Base-by-base conservation (phyloP, 2,888 invertebrate genomes). In the Drosophila subsilvestris region DNA sequence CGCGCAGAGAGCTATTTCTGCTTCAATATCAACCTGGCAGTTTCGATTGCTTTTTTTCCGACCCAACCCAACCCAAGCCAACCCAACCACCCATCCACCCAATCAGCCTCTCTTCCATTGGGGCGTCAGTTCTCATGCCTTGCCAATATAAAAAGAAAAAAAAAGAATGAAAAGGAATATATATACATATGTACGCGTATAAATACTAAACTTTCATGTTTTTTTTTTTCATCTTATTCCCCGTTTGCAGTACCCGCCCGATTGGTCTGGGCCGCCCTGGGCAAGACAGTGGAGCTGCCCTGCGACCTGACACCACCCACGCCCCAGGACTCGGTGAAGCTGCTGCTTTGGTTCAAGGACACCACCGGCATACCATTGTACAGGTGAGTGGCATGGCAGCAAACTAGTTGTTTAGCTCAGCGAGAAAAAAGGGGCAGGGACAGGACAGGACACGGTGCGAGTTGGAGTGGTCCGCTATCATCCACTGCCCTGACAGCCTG, bases 291-390 rank as follows among this genome's bases (percentile, higher is more conserved):
- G 22, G 94, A 95, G 61, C 93, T 98, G 76, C 97, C 97, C 0
- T 98, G 98, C 93, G 96, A 97, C 92, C 94, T 97, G 76, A 94
- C 95, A 56, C 94, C 95, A 37, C 95, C 96, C 0, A 93, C 95
- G 25, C 94, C 95, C 0, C 93, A 94, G 56, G 95, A 96, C 80
- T 93, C 93, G 61, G 96, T 97, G 50, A 96, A 95, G 88, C 95
- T 97, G 95, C 95, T 97, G 87, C 94, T 98, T 71, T 97, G 97
- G 97, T 97, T 97, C 94, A 97, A 97, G 91, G 97, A 97, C 90
- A 94, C 95, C 54, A 95, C 94, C 56, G 95, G 96, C 67, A 96
- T 97, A 93, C 97, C 97, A 12, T 94, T 97, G 63, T 97, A 97
- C 93, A 97, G 96, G 97, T 97, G 92, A 93, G 93, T 92, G 51